Percentiles rank a stretch among this genome's conserved stretches.
Conservation (phyloP, 2,113 vertebrate species). For the Nematolebias whitei region DNA sequence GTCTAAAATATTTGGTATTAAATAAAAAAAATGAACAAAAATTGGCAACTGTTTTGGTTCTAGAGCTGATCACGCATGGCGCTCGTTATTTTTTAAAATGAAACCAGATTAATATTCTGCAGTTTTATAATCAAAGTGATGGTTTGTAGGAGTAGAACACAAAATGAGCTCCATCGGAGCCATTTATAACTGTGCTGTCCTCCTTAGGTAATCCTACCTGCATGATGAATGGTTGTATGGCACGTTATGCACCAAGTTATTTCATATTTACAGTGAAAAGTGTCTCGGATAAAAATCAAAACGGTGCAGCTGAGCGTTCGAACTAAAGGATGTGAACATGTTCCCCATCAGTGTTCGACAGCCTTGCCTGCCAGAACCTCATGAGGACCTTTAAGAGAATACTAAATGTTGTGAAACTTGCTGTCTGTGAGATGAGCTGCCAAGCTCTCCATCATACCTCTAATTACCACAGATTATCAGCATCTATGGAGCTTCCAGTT, state of each 20-base stretch:
- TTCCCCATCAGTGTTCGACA: too few relatives aligned
- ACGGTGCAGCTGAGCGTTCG: too few relatives aligned
- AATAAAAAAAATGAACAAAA: not conserved
- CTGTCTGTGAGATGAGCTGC: slow-evolving; percentile 17
- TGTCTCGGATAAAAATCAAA: too few relatives aligned
- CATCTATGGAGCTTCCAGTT: slow-evolving; percentile 20
- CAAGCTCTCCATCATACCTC: not conserved
- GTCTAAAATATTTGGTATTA: not conserved
- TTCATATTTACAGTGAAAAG: too few relatives aligned
- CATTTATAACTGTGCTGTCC: too few relatives aligned
- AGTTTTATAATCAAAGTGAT: not conserved
- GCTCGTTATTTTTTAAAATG: not conserved
- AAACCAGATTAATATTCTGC: not conserved
- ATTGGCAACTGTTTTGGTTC: not conserved
- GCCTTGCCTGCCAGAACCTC: not conserved
- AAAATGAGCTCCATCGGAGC: too few relatives aligned
- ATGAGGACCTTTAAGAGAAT: not conserved
- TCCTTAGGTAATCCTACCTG: too few relatives aligned
- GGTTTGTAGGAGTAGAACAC: not conserved
- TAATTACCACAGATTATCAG: slow-evolving; percentile 5
- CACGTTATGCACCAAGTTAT: too few relatives aligned
- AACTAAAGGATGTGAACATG: too few relatives aligned
- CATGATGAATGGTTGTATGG: too few relatives aligned
- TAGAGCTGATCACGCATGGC: not conserved
- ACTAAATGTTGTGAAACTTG: not conserved